Percentiles rank a stretch among this genome's conserved stretches.
phyloP scores from a whole-genome alignment of 2,113 vertebrate genomes.

The Gavia stellata region DNA sequence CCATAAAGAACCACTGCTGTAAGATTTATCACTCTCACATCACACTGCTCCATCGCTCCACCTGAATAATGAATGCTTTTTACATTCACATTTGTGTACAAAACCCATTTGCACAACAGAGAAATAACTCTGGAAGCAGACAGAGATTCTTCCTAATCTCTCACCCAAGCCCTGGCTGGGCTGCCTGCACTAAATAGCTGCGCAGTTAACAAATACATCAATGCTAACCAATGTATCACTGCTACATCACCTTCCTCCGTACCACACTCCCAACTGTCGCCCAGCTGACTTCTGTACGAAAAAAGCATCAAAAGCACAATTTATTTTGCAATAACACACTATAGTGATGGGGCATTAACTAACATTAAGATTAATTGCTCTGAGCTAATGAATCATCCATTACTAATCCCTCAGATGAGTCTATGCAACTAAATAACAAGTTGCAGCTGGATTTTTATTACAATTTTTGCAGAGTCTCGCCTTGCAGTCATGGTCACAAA shows the following conservation, averaged over 20 bases:
- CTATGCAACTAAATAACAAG: not conserved
- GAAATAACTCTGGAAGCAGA: not conserved
- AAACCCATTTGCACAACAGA: constrained; percentile 31
- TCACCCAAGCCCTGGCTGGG: not conserved
- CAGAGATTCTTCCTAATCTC: not conserved
- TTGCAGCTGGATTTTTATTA: not conserved
- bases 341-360: constrained; percentile 29
- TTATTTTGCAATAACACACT: constrained; percentile 48
- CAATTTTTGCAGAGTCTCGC: not conserved
- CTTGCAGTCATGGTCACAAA: not conserved
- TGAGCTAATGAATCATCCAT: constrained; percentile 54
- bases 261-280: not conserved
- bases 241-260: not conserved
- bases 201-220: not conserved
- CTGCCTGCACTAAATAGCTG: not conserved
- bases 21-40: constrained; percentile 11
- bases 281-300: not conserved
- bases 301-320: constrained; percentile 51
- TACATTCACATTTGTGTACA: constrained; percentile 10
- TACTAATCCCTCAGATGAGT: constrained; percentile 38
- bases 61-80: constrained; percentile 58
- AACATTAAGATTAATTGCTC: constrained; percentile 57
- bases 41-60: not conserved
- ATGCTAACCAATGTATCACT: not conserved
- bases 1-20: constrained; percentile 39